phyloP scores from a whole-genome alignment of 2,797 vertebrate species.

The Sphaeramia orbicularis region DNA sequence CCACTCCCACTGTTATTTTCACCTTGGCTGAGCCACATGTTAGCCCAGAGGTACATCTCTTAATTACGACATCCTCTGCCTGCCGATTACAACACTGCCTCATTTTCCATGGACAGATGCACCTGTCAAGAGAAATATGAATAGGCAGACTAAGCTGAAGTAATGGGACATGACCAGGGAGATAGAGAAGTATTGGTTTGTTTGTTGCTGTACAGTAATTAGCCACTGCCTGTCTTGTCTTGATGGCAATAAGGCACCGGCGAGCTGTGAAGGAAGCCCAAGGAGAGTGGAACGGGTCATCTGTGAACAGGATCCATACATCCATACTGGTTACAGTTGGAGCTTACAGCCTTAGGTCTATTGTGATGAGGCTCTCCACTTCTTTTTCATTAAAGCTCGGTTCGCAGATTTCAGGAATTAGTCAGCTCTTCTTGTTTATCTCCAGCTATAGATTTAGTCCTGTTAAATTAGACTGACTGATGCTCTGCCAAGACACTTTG shows the following conservation, averaged over 20 bases:
- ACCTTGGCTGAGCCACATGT: conserved; percentile 73
- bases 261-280: conserved; percentile 34
- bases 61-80: conserved; percentile 75
- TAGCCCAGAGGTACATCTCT: conserved; percentile 68
- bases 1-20: conserved; percentile 67
- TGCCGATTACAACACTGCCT: conserved; percentile 64
- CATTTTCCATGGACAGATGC: conserved; percentile 78
- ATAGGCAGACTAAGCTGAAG: conserved; percentile 68
- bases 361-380: conserved; percentile 19
- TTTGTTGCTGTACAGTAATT: conserved; percentile 76
- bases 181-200: conserved; percentile 71
- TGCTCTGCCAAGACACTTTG: conserved; percentile 44
- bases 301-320: conserved; percentile 45
- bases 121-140: conserved; percentile 81
- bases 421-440: conserved; percentile 40
- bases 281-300: conserved; percentile 34
- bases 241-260: conserved; percentile 52
- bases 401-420: conserved; percentile 38
- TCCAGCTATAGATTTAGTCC: conserved; percentile 40
- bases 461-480: conserved; percentile 47
- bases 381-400: conserved; percentile 27
- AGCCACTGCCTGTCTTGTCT: conserved; percentile 61
- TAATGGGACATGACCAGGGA: conserved; percentile 81
- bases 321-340: conserved; percentile 47
- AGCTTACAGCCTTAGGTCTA: conserved; percentile 35